These are phyloP conservation scores for Ectropis grisescens DNA, from an alignment of 1,140 invertebrate species.

Conservation along the genomic window DNA sequence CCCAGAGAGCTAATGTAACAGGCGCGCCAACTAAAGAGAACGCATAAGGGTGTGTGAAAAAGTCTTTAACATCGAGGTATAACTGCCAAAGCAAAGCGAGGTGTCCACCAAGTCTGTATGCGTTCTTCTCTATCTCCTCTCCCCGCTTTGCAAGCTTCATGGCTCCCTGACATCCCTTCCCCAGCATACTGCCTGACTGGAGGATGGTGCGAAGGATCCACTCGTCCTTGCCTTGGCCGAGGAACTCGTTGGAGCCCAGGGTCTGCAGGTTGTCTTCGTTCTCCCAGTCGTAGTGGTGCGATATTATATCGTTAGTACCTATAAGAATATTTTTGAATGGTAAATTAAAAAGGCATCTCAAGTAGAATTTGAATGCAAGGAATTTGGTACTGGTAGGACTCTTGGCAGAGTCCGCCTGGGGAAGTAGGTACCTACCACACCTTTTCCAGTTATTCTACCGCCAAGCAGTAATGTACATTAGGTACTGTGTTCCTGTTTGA, in stretches of 20 bases:
- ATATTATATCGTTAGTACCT: too few relatives aligned
- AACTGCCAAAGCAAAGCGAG: slow-evolving; percentile 87
- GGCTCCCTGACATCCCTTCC: slow-evolving; percentile 85
- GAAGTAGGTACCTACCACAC: too few relatives aligned
- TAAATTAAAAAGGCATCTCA: too few relatives aligned
- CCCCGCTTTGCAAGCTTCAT: slow-evolving; percentile 81
- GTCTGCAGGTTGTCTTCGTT: slow-evolving; percentile 47
- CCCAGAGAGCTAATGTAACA: slow-evolving; percentile 81
- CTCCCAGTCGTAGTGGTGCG: slow-evolving; percentile 47
- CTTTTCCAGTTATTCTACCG: too few relatives aligned
- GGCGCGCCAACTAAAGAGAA: slow-evolving; percentile 82
- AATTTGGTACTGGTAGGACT: too few relatives aligned
- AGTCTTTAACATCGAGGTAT: slow-evolving; percentile 68
- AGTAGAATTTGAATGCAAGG: too few relatives aligned
- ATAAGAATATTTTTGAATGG: too few relatives aligned
- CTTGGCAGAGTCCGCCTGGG: too few relatives aligned
- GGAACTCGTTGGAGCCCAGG: slow-evolving; percentile 57
- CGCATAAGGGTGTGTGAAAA: slow-evolving; percentile 48
- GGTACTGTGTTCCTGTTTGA: too few relatives aligned
- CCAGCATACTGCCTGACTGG: slow-evolving; percentile 81
- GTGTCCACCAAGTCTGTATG: slow-evolving; percentile 87
- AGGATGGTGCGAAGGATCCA: slow-evolving; percentile 85
- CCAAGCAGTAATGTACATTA: too few relatives aligned
- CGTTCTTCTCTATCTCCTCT: slow-evolving; percentile 74
- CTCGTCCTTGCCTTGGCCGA: slow-evolving; percentile 77